Conservation (phyloP, 2,888 invertebrate species). For the Buathra laborator region DNA sequence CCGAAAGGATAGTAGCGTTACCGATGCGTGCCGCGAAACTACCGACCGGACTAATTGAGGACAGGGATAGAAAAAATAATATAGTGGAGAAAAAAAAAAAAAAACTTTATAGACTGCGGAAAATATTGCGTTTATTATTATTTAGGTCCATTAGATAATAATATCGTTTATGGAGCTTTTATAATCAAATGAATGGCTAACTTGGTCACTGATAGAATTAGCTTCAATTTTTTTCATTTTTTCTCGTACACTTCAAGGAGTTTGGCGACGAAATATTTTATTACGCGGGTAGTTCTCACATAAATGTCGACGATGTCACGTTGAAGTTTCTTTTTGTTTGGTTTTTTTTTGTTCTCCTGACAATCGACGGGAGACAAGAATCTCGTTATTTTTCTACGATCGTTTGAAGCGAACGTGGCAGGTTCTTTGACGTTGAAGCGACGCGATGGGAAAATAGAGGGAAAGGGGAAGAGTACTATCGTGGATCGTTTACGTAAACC, state of each 20-base stretch:
- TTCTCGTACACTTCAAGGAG: no score
- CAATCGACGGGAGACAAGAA: slow-evolving; percentile 44
- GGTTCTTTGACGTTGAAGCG: slow-evolving; percentile 41
- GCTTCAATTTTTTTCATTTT: no score
- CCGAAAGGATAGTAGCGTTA: neutral
- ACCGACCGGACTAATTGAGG: slow-evolving; percentile 27
- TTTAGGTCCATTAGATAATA: no score
- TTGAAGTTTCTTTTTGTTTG: neutral
- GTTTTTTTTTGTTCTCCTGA: slow-evolving; percentile 11
- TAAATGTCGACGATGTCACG: neutral
- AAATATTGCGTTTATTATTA: no score
- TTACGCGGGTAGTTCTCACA: neutral
- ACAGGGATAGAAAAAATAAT: neutral
- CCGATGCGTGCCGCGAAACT: slow-evolving; percentile 30
- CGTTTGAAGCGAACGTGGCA: slow-evolving; percentile 14
- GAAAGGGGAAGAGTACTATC: slow-evolving; percentile 6
- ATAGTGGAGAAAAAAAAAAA: neutral
- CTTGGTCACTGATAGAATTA: no score
- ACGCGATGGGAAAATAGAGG: neutral
- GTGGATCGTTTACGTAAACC: slow-evolving; percentile 25
- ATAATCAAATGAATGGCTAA: no score
- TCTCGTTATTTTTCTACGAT: slow-evolving; percentile 35
- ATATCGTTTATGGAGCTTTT: no score
- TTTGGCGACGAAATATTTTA: neutral
- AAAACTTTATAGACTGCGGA: neutral